Evolutionary conservation across 2,888 invertebrate species (phyloP).

Genomic region (Dryocosmus kuriphilus): DNA sequence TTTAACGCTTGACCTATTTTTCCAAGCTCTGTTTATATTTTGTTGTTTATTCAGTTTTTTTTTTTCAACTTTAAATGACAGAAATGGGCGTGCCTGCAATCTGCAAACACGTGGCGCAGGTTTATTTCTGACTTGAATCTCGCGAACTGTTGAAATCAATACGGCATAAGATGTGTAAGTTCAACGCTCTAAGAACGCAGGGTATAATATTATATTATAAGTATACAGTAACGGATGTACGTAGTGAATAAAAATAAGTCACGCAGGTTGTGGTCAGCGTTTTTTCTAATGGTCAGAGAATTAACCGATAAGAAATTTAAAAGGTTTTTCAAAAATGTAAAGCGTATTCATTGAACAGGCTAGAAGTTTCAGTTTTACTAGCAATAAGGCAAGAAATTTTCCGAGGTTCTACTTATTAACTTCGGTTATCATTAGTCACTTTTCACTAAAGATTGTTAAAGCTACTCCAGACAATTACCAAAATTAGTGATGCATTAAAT

Average conservation of each 20-base stretch:
- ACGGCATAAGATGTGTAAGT: constrained; percentile 71
- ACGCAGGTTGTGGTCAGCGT: background rate
- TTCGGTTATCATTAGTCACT: background rate
- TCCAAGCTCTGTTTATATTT: background rate
- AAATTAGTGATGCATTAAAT: background rate
- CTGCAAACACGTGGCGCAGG: constrained; percentile 63
- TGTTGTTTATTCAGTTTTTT: background rate
- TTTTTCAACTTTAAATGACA: background rate
- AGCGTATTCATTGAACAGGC: no score
- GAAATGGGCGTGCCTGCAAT: constrained; percentile 41
- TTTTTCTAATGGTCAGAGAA: background rate
- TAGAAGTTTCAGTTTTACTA: background rate
- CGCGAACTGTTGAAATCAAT: constrained; percentile 70
- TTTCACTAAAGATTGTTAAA: background rate
- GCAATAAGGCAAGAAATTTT: background rate
- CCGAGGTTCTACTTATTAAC: no score
- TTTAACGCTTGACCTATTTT: background rate
- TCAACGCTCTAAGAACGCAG: constrained; percentile 63
- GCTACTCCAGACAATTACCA: background rate
- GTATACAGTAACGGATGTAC: background rate
- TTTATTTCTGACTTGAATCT: constrained; percentile 63
- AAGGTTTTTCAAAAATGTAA: background rate
- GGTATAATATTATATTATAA: no score
- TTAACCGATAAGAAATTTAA: background rate
- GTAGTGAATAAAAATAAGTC: constrained; percentile 32